Percentiles rank a stretch among this genome's conserved stretches.
These are phyloP conservation scores for Drosophila borealis DNA, from an alignment of 2,888 invertebrate genomes.

Conservation along the genomic window DNA sequence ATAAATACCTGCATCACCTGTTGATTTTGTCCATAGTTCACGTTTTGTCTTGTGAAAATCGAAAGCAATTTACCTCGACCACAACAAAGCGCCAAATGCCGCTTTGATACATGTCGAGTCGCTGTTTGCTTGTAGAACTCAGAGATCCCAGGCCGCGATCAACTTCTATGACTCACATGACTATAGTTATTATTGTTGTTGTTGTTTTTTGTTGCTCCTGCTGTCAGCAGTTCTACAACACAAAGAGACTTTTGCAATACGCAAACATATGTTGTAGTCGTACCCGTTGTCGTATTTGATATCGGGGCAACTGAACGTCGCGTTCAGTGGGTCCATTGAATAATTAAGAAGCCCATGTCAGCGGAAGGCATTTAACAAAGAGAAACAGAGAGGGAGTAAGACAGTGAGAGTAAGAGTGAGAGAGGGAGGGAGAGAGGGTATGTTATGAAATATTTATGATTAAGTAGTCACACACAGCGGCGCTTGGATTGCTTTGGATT, in stretches of 20 bases:
- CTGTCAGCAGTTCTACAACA: conserved; percentile 63
- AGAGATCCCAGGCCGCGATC: conserved; percentile 50
- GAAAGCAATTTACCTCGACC: conserved; percentile 38
- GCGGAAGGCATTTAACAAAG: conserved; percentile 50
- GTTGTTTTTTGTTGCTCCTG: conserved; percentile 30
- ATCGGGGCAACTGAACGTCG: conserved; percentile 30
- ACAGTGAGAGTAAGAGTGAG: conserved; percentile 4
- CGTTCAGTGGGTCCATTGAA: conserved; percentile 54
- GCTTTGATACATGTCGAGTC: conserved; percentile 19
- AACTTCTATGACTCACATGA: conserved; percentile 52
- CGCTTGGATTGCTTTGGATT: conserved; percentile 15
- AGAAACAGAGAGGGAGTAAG: neutral
- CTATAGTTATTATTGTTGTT: conserved; percentile 29
- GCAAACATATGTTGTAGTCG: conserved; percentile 50
- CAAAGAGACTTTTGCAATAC: conserved; percentile 64
- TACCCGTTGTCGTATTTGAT: conserved; percentile 37
- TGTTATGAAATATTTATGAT: conserved; percentile 74
- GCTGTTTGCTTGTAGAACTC: neutral
- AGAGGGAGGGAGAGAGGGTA: conserved; percentile 28
- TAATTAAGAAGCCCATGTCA: conserved; percentile 60
- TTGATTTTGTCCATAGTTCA: conserved; percentile 20
- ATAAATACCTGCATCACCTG: conserved; percentile 55
- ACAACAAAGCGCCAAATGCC: conserved; percentile 53
- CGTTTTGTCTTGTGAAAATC: conserved; percentile 45
- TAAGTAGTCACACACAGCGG: conserved; percentile 43